A percentile compares a stretch with the other conserved stretches of the same genome.
These are phyloP conservation scores for Drosophila murphyi DNA, from an alignment of 1,140 invertebrate genomes.

Conservation along the genomic window DNA sequence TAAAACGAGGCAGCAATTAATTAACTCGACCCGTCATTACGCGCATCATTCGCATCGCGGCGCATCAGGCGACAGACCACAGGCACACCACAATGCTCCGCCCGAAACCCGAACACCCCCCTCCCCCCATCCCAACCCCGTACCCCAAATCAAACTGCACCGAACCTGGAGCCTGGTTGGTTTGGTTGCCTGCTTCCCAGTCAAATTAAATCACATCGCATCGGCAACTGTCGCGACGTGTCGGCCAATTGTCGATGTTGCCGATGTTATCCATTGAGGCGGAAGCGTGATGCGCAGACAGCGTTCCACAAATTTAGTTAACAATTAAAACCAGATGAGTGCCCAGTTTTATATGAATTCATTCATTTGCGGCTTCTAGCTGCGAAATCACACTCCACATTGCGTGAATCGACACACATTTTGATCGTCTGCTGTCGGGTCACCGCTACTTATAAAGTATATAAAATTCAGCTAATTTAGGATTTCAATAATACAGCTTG, in stretches of 20 bases:
- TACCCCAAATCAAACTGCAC: not conserved
- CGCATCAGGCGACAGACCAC: conserved; percentile 80
- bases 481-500: too few relatives aligned
- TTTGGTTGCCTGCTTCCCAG: not conserved
- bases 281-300: conserved; percentile 68
- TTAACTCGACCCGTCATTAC: conserved; percentile 81
- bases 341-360: conserved; percentile 59
- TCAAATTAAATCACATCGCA: not conserved
- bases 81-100: conserved; percentile 42
- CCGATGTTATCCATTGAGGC: conserved; percentile 48
- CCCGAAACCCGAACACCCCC: not conserved
- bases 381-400: conserved; percentile 46
- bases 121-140: not conserved
- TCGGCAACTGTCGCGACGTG: conserved; percentile 30
- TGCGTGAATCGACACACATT: conserved; percentile 59
- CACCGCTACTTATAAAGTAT: not conserved
- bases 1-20: conserved; percentile 82
- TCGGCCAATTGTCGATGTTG: conserved; percentile 43
- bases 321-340: conserved; percentile 57
- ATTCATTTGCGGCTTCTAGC: conserved; percentile 56
- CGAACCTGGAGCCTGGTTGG: not conserved
- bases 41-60: conserved; percentile 77
- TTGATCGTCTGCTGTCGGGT: not conserved
- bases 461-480: too few relatives aligned
- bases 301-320: conserved; percentile 54